Evolutionary conservation across 30 jellyfish, hydroid and myxozoan genomes (phyloP).

Genomic region (Pelagia noctiluca): DNA sequence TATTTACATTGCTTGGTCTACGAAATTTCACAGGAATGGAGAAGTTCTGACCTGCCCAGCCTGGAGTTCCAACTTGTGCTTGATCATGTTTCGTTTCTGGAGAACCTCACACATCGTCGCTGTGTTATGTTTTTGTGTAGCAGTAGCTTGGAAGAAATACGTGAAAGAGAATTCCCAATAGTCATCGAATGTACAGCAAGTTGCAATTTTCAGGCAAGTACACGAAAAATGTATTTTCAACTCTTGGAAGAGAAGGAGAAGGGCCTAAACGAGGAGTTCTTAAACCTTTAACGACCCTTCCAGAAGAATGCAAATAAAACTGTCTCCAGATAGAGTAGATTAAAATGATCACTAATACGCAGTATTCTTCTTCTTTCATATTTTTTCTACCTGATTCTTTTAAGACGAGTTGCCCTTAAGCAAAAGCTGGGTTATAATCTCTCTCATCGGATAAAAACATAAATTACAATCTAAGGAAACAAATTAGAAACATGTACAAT

Average conservation of each 20-base stretch:
- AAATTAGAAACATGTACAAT: too few species aligned
- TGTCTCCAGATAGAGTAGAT: not conserved
- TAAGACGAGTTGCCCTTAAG: too few species aligned
- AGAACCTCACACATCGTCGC: not conserved
- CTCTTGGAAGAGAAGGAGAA: too few species aligned
- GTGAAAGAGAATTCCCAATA: not conserved
- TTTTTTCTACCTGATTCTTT: not conserved
- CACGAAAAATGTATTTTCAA: too few species aligned
- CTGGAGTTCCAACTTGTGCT: not conserved
- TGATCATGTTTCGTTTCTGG: not conserved
- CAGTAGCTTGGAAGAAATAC: not conserved
- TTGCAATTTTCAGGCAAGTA: not conserved
- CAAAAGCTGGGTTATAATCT: too few species aligned
- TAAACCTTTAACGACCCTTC: too few species aligned
- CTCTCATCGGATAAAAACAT: too few species aligned
- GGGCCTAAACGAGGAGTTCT: too few species aligned
- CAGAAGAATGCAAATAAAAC: too few species aligned
- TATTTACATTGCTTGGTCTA: not conserved
- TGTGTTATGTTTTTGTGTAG: not conserved
- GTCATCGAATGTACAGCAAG: not conserved
- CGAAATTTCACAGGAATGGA: not conserved
- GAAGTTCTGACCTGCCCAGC: slow-evolving; percentile 6
- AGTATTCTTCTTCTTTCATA: too few species aligned
- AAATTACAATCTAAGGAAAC: too few species aligned
- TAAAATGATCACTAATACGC: too few species aligned